Percentiles rank a stretch among this genome's conserved stretches.
These are phyloP conservation scores for Galbula dea DNA, from an alignment of 2,113 vertebrate genomes.

Conservation along the genomic window DNA sequence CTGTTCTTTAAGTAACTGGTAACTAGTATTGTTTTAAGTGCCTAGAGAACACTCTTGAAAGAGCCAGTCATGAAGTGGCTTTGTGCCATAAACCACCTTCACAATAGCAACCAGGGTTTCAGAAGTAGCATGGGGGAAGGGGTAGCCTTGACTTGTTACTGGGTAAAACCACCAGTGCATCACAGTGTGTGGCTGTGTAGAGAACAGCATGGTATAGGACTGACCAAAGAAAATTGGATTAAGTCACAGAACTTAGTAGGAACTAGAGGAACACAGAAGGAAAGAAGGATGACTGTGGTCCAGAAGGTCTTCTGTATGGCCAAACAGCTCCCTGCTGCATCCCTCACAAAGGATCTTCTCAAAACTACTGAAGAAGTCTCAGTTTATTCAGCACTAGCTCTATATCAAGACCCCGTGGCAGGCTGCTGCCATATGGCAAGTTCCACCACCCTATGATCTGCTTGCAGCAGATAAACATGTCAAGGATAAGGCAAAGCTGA, in stretches of 20 bases:
- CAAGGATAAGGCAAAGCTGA: background rate
- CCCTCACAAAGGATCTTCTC: background rate
- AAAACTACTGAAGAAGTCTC: background rate
- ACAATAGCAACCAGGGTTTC: background rate
- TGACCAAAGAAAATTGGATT: background rate
- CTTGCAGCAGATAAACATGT: background rate
- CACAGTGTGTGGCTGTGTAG: rapidly evolving
- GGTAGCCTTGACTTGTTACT: background rate
- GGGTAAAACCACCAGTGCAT: background rate
- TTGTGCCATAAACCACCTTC: background rate
- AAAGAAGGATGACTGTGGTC: background rate
- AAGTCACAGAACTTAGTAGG: background rate
- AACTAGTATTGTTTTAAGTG: background rate
- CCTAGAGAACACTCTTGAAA: background rate
- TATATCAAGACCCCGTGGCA: background rate
- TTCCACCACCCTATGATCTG: background rate
- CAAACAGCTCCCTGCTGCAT: background rate
- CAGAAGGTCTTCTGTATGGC: background rate
- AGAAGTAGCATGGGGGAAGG: background rate
- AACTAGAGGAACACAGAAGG: background rate
- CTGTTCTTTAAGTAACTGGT: background rate
- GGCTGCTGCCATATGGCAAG: background rate
- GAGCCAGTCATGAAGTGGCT: background rate
- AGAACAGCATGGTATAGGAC: background rate
- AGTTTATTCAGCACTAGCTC: background rate